phyloP scores from a whole-genome alignment of 1,140 invertebrate genomes.

The Centruroides vittatus region DNA sequence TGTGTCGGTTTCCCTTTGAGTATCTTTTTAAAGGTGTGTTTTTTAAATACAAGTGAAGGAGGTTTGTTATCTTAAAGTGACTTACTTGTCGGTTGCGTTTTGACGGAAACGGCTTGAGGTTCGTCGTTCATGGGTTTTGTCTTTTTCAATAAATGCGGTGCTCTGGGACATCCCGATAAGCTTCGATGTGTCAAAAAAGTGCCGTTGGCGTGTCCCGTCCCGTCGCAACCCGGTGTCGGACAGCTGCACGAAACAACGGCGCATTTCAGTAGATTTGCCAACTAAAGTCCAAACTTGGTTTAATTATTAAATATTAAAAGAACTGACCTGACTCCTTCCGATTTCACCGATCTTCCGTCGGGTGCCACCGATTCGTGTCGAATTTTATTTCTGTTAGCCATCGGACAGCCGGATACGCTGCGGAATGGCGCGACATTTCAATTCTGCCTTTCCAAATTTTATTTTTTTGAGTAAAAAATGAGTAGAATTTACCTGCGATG shows the following conservation, averaged over 20 bases:
- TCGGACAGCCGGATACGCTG: conserved; percentile 19
- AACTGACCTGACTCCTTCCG: conserved; percentile 23
- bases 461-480: neutral
- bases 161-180: conserved; percentile 22
- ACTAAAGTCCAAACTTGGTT: too few relatives aligned
- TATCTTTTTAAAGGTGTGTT: too few relatives aligned
- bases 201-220: conserved; percentile 19
- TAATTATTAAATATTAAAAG: too few relatives aligned
- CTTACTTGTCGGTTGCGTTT: too few relatives aligned
- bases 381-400: conserved; percentile 13
- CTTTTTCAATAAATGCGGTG: conserved; percentile 51
- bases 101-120: too few relatives aligned
- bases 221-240: conserved; percentile 18
- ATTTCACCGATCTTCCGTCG: conserved; percentile 22
- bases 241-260: conserved; percentile 10
- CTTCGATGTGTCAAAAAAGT: conserved; percentile 21
- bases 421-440: neutral
- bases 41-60: too few relatives aligned
- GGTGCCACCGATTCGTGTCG: conserved; percentile 6
- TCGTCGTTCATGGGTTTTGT: conserved; percentile 25
- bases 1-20: too few relatives aligned
- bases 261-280: neutral
- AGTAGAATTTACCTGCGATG: conserved; percentile 25
- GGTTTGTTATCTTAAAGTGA: too few relatives aligned
- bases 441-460: too few relatives aligned